Base-by-base conservation (phyloP, 1,140 invertebrate species). In the Sinonovacula constricta region DNA sequence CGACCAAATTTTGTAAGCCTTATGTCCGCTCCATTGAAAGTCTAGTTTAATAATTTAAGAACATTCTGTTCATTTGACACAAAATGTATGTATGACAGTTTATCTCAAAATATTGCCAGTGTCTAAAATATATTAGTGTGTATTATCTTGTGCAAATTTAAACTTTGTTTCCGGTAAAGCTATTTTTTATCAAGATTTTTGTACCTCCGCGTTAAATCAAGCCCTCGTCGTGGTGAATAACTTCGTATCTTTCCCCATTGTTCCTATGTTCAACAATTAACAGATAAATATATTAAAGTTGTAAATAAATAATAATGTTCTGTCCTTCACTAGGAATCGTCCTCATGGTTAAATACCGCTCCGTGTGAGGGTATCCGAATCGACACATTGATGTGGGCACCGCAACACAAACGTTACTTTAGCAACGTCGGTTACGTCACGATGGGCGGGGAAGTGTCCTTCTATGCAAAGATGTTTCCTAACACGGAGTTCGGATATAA, bases 401-500 rank as follows among this genome's bases (percentile, higher is more conserved):
- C n/a, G 12, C 18, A 63, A 15, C 65, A n/a, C 3, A 45, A 45
- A 45, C 31, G 72, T n/a, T 28, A 69, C 7, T 66, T 81, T 22
- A 65, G 57, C 22, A 24, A 65, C 14, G 67, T 77, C 3, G 79
- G 79, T 2, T 60, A 54, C n/a, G 36, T 68, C 18, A 45, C 59
- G 30, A 39, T 68, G 5, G 31, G 39, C 2, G 59, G 66, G n/a
- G 54, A 62, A 4, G 30, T 70, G 0, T 39, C 24, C 12, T 34
- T 81, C 49, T n/a, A 34, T 1, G 15, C 60, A 2, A 53, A 72
- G 30, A 57, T 81, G 12, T 81, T 81, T 59, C 80, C 80, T 15
- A 81, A 81, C 62, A 69, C 45, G 15, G 54, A 74, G 22, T 81
- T 67, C 68, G 75, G 68, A 22, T 81, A 71, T 63, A 81, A 81